A percentile compares a stretch with the other conserved stretches of the same genome.
Conservation (phyloP, 2,113 vertebrate species). For the Hypocryptadius cinnamomeus region DNA sequence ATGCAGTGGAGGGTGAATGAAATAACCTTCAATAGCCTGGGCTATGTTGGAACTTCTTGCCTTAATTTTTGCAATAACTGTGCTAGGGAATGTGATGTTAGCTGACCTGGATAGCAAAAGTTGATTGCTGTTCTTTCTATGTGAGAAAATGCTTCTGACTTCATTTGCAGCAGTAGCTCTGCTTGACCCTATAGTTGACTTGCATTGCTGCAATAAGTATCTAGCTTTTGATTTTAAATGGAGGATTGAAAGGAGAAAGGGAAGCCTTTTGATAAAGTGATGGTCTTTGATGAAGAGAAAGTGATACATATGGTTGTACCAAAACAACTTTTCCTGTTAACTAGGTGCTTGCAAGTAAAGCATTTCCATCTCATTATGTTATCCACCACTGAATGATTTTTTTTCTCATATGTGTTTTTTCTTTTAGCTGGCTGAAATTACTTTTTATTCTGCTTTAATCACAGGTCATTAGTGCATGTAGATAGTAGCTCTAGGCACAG, state of each 20-base stretch:
- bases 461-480: neutral
- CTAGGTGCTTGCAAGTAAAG: neutral
- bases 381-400: neutral
- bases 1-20: neutral
- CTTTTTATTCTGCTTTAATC: slow-evolving; percentile 7
- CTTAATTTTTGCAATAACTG: slow-evolving; percentile 71
- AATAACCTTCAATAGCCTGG: slow-evolving; percentile 62
- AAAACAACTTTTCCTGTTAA: neutral
- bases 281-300: neutral
- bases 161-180: neutral
- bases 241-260: neutral
- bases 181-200: neutral
- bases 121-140: neutral
- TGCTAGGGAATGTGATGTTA: slow-evolving; percentile 68
- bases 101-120: neutral
- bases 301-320: neutral
- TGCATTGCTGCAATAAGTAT: neutral
- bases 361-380: neutral
- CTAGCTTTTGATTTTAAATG: neutral
- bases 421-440: neutral
- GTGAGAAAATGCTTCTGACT: neutral
- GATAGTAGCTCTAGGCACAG: neutral
- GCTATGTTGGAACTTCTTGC: slow-evolving; percentile 67
- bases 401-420: neutral
- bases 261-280: neutral